Percentiles rank a stretch among this genome's conserved stretches.
Evolutionary conservation across 2,797 vertebrate genomes (phyloP).

Genomic region (Cygnus olor): DNA sequence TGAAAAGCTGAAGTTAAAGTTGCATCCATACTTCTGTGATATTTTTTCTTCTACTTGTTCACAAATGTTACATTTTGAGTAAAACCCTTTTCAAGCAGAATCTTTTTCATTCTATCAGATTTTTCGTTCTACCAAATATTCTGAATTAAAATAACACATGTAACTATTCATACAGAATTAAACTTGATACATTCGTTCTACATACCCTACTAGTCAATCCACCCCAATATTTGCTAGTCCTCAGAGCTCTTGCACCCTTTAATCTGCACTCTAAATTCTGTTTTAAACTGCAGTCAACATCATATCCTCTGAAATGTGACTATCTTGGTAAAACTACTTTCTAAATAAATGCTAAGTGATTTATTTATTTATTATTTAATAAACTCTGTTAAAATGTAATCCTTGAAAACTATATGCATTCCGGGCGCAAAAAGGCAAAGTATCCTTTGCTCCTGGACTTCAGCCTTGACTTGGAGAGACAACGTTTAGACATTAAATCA

Average conservation of each 20-base stretch:
- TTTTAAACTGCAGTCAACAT: not conserved
- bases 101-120: not conserved
- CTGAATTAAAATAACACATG: not conserved
- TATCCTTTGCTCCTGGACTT: not conserved
- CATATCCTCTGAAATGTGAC: not conserved
- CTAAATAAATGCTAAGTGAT: not conserved
- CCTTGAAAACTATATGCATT: not conserved
- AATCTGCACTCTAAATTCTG: not conserved
- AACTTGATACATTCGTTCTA: not conserved
- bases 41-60: not conserved
- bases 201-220: not conserved
- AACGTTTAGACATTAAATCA: not conserved
- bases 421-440: not conserved
- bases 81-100: not conserved
- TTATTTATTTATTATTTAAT: not conserved
- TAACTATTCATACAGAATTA: not conserved
- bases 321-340: not conserved
- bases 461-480: not conserved
- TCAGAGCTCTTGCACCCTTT: not conserved
- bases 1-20: not conserved
- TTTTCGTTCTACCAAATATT: not conserved
- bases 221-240: not conserved
- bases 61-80: not conserved
- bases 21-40: not conserved
- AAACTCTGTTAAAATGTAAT: not conserved